phyloP scores from a whole-genome alignment of 2,797 vertebrate species.

The Simalia tracyae region DNA sequence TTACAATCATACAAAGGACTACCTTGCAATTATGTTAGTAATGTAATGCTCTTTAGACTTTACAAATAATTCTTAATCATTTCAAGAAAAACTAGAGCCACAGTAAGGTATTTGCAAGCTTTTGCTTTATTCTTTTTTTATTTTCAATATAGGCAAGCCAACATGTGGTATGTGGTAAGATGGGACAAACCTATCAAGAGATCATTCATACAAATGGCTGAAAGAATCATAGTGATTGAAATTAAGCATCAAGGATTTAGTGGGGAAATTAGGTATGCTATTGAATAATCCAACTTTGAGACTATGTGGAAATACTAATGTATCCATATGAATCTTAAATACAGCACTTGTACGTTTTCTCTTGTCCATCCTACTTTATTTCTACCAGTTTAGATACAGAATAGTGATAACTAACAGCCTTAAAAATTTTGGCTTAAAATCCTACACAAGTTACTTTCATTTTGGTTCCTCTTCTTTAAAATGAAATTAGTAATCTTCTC shows the following conservation, averaged over 20 bases:
- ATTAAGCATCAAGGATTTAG: not conserved
- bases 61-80: constrained; percentile 80
- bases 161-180: constrained; percentile 16
- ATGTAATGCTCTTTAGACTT: constrained; percentile 82
- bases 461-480: not conserved
- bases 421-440: not conserved
- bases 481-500: not conserved
- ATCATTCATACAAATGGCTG: not conserved
- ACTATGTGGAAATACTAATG: not conserved
- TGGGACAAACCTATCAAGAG: constrained; percentile 16
- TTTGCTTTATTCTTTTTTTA: constrained; percentile 22
- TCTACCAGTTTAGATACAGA: constrained; percentile 29
- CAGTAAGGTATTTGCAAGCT: constrained; percentile 40
- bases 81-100: constrained; percentile 52
- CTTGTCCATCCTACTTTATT: not conserved
- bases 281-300: constrained; percentile 21
- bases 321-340: not conserved
- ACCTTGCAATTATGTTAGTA: constrained; percentile 86
- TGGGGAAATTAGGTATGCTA: constrained; percentile 25
- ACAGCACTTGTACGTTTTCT: not conserved
- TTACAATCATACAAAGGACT: constrained; percentile 89
- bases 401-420: not conserved
- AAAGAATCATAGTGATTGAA: not conserved
- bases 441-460: not conserved
- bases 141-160: constrained; percentile 14